Conservation (phyloP, 2,113 vertebrate genomes). For the Pholis gunnellus region DNA sequence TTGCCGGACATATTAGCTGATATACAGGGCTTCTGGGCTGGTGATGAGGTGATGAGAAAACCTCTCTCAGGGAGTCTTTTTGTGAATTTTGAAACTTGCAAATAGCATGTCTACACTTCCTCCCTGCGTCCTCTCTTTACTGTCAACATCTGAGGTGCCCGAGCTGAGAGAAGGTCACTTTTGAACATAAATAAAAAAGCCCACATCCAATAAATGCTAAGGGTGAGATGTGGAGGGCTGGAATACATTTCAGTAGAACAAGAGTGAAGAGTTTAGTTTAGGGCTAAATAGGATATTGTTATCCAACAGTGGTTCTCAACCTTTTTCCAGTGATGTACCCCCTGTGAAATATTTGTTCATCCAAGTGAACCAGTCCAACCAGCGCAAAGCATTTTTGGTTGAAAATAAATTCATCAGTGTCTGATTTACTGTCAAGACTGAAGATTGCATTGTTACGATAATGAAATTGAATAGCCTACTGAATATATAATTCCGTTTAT, state of each 20-base stretch:
- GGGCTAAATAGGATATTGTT: not conserved
- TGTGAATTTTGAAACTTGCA: not conserved
- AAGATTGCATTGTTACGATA: no score
- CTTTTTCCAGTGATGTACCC: no score
- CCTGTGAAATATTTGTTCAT: no score
- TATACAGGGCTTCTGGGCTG: not conserved
- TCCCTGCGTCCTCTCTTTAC: not conserved
- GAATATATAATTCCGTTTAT: no score
- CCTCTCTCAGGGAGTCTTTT: not conserved
- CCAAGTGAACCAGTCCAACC: no score
- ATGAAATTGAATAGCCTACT: no score
- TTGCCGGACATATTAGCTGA: not conserved
- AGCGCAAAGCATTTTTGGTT: no score
- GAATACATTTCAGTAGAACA: not conserved
- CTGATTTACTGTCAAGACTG: no score
- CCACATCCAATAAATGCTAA: not conserved
- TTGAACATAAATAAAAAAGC: not conserved
- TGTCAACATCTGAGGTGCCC: not conserved
- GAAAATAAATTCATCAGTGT: no score
- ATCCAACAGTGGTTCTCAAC: no score
- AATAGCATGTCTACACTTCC: not conserved
- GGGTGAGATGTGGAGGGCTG: not conserved
- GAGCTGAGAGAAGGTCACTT: not conserved
- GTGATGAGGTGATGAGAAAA: not conserved
- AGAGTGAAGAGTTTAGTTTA: not conserved